A percentile compares a stretch with the other conserved stretches of the same genome.
These are phyloP conservation scores for Limnodromus scolopaceus DNA, from an alignment of 2,797 vertebrate genomes.

Conservation along the genomic window DNA sequence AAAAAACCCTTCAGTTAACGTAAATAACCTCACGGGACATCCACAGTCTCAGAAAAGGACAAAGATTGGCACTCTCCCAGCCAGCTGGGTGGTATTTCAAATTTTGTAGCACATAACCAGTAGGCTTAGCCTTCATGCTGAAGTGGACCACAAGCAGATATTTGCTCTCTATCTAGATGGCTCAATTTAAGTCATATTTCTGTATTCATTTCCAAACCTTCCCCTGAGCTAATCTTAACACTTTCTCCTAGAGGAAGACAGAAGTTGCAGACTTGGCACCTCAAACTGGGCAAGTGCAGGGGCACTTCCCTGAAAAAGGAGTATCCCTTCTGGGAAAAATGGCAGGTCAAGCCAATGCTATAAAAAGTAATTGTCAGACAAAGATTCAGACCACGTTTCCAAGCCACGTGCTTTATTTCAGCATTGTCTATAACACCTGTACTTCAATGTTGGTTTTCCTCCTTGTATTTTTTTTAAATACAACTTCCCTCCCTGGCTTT, in stretches of 20 bases:
- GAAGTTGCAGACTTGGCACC: background rate
- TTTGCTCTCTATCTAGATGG: background rate
- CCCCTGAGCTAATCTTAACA: background rate
- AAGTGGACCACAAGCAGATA: background rate
- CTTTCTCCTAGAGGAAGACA: background rate
- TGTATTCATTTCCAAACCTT: background rate
- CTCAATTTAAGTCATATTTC: background rate
- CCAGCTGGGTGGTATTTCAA: background rate
- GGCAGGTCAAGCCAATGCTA: background rate
- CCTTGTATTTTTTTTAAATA: background rate
- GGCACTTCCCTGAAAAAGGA: background rate
- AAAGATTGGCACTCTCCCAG: background rate
- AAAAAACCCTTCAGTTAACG: background rate
- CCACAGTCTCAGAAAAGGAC: background rate
- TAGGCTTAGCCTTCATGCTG: background rate
- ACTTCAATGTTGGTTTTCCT: background rate
- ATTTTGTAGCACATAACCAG: background rate
- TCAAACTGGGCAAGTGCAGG: background rate
- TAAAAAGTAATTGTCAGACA: rapidly evolving
- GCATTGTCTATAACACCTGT: background rate
- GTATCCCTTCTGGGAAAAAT: background rate
- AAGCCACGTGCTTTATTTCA: background rate
- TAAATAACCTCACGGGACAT: background rate
- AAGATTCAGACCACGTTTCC: background rate
- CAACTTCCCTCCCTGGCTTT: background rate